These are phyloP conservation scores for Myocastor coypus DNA, from an alignment of 2,113 vertebrate species.

Conservation along the genomic window DNA sequence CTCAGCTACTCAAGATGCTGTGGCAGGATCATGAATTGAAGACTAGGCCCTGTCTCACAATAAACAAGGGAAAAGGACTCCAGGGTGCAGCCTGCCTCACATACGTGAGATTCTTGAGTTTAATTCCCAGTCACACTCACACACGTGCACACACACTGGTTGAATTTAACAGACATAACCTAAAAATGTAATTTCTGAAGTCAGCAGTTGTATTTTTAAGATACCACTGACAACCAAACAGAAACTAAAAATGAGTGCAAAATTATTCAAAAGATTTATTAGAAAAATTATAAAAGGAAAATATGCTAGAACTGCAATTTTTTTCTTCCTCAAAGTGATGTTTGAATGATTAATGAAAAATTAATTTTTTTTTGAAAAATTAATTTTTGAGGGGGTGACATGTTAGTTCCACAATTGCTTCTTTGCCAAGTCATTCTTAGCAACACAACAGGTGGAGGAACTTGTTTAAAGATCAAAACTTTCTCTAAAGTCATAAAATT, in stretches of 20 bases:
- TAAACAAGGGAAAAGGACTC: neutral
- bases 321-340: neutral
- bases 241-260: slow-evolving; percentile 27
- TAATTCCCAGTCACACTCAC: neutral
- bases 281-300: neutral
- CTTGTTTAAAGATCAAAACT: neutral
- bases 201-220: neutral
- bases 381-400: slow-evolving; percentile 33
- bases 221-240: neutral
- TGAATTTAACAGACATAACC: neutral
- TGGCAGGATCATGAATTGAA: neutral
- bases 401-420: neutral
- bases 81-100: neutral
- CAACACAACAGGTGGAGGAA: neutral
- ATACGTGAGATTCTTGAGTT: neutral
- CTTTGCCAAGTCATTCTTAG: neutral
- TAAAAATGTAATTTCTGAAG: neutral
- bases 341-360: neutral
- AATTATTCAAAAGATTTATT: neutral
- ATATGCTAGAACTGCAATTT: neutral
- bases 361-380: no score
- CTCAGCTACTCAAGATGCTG: neutral
- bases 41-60: neutral
- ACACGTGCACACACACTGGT: neutral
- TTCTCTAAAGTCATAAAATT: slow-evolving; percentile 8